A percentile compares a stretch with the other conserved stretches of the same genome.
These are phyloP conservation scores for Staurois parvus DNA, from an alignment of 2,797 vertebrate species.

Conservation along the genomic window DNA sequence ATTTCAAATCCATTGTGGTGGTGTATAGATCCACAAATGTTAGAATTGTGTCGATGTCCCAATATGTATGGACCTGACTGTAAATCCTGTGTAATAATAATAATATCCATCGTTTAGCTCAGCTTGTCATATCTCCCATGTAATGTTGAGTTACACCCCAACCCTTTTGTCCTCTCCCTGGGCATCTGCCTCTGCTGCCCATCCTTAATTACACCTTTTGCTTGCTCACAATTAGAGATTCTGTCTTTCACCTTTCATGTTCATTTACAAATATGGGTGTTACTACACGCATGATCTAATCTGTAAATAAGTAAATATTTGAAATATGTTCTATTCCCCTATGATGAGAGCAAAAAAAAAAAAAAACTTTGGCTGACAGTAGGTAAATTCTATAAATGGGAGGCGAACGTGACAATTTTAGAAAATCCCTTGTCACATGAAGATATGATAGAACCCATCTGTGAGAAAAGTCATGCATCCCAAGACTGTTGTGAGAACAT, in stretches of 20 bases:
- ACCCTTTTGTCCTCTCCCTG: neutral
- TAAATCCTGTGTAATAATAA: no score
- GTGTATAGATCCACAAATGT: no score
- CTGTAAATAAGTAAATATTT: neutral
- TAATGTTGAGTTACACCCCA: neutral
- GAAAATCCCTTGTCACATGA: slow-evolving; percentile 30
- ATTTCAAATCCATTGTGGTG: no score
- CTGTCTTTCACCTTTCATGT: neutral
- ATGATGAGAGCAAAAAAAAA: neutral
- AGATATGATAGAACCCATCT: slow-evolving; percentile 54
- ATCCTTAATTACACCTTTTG: neutral
- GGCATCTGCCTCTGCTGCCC: neutral
- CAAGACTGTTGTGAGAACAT: slow-evolving; percentile 59
- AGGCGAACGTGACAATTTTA: slow-evolving; percentile 37
- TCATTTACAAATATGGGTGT: neutral
- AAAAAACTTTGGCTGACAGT: neutral
- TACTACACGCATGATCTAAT: neutral
- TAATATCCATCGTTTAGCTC: neutral
- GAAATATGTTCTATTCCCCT: neutral
- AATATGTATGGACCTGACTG: no score
- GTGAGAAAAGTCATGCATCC: slow-evolving; percentile 47
- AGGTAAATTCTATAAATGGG: slow-evolving; percentile 14
- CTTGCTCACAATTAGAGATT: neutral
- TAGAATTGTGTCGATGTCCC: no score
- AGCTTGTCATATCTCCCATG: no score